Base-by-base conservation (phyloP, 2,888 invertebrate genomes). In the Volucella zonaria region DNA sequence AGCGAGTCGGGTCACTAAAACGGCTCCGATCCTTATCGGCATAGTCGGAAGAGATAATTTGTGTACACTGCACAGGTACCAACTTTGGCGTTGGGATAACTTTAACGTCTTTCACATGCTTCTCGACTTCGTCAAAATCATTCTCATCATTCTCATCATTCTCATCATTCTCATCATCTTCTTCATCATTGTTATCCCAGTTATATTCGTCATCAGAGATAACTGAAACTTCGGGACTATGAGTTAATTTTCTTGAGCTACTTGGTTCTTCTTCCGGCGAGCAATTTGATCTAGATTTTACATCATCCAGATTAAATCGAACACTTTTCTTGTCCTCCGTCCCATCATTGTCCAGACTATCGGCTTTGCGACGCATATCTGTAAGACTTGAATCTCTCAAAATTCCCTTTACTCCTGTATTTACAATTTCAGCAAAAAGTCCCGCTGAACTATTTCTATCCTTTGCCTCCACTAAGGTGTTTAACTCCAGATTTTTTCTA, bases 271-370 rank as follows among this genome's bases (percentile, higher is more conserved):
- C 89, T 11, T 89, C 90, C 0, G 90, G 89, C 1, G 91, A 90
- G 18, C 74, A 73, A 61, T 87, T 87, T 2, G 75, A 75, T 38
- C 88, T 88, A 40, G 87, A 74, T 78, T 89, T 88, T 9, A 86
- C 77, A 8, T 89, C 89, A 10, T 90, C 91, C 73, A 95, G 90
- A 90, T 94, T 94, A 87, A 95, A 95, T 9, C 94, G 92, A 0
- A 96, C 96, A 89, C 95, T 96, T 89, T 96, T 96, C 80, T 94
- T 94, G 77, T 96, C 96, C 81, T 96, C 96, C 0, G 14, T 51
- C 9, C 81, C 66, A 2, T 87, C 87, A 12, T 87, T 87, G 1
- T 87, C 87, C 0, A 90, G 89, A 31, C 89, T 89, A 14, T 90
- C 88, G 0, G 87, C 88, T 9, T 87, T 82, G 3, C 90, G 88